A percentile compares a stretch with the other conserved stretches of the same genome.
phyloP scores from a whole-genome alignment of 2,888 invertebrate species.

The Conistra vaccinii region DNA sequence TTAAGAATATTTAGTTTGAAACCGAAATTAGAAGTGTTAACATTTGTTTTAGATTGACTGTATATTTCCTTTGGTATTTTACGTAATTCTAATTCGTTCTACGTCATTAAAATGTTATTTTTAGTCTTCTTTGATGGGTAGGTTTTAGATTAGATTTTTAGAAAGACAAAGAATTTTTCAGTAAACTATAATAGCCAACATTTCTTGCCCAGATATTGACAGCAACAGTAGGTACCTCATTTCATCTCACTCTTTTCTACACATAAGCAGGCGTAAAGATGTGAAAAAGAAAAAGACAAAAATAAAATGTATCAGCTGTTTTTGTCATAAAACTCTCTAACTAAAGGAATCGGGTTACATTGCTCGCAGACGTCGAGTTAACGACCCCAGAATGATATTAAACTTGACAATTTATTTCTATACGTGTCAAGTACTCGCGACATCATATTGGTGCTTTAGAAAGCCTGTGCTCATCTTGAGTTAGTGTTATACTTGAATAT shows the following conservation, averaged over 20 bases:
- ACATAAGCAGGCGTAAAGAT: neutral
- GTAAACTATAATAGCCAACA: neutral
- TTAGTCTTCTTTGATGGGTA: neutral
- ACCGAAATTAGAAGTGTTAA: neutral
- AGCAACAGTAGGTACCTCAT: neutral
- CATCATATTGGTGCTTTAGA: slow-evolving; percentile 48
- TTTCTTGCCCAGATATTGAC: neutral
- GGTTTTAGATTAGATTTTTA: neutral
- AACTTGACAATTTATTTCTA: slow-evolving; percentile 61
- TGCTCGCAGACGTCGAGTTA: slow-evolving; percentile 41
- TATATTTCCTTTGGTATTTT: neutral
- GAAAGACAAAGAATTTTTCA: neutral
- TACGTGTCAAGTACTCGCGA: slow-evolving; percentile 41
- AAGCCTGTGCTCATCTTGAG: slow-evolving; percentile 26
- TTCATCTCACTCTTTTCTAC: neutral
- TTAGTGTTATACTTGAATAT: slow-evolving; percentile 14
- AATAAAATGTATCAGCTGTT: slow-evolving; percentile 37
- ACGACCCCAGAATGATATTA: slow-evolving; percentile 53
- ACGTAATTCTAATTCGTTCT: neutral
- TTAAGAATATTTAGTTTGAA: neutral
- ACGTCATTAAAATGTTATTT: neutral
- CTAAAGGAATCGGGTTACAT: slow-evolving; percentile 47
- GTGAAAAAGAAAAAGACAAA: slow-evolving; percentile 8
- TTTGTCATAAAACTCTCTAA: slow-evolving; percentile 25
- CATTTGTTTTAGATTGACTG: neutral